Conservation (phyloP, 1,140 invertebrate species). For the Pissodes strobi region DNA sequence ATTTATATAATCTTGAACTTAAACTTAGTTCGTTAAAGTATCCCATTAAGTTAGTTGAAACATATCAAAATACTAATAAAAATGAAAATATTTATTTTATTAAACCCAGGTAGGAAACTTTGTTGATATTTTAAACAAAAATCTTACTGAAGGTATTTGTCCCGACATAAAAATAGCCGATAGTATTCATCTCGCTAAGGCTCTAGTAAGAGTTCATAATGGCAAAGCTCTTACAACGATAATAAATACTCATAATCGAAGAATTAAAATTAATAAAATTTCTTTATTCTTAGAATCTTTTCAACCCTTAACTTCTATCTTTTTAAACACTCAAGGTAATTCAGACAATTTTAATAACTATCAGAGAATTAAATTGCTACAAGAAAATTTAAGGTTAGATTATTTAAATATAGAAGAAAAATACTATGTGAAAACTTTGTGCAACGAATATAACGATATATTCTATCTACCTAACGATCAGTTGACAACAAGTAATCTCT, state of each 20-base stretch:
- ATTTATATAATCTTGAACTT: too few species aligned
- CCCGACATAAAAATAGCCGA: conserved; percentile 20
- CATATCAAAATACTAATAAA: too few species aligned
- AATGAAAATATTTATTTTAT: too few species aligned
- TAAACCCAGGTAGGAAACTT: conserved; percentile 24
- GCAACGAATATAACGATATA: conserved; percentile 38
- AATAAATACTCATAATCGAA: conserved; percentile 31
- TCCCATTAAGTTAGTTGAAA: too few species aligned
- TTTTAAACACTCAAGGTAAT: conserved; percentile 20
- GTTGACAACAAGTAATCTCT: conserved; percentile 30
- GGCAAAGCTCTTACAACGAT: conserved; percentile 27
- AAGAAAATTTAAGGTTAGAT: conserved; percentile 26
- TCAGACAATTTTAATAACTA: too few species aligned
- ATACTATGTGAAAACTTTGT: conserved; percentile 17
- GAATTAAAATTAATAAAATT: conserved; percentile 6
- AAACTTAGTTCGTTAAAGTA: too few species aligned
- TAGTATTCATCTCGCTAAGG: conserved; percentile 29
- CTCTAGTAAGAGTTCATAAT: conserved; percentile 14
- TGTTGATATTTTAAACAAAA: conserved; percentile 25
- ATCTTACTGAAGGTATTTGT: conserved; percentile 25
- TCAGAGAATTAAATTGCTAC: conserved; percentile 11
- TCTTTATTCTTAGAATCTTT: background rate
- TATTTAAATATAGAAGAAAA: conserved; percentile 42
- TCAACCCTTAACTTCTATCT: too few species aligned
- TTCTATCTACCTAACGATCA: conserved; percentile 39